Conservation (phyloP, 2,888 invertebrate genomes). For the Chrysodeixis includens region DNA sequence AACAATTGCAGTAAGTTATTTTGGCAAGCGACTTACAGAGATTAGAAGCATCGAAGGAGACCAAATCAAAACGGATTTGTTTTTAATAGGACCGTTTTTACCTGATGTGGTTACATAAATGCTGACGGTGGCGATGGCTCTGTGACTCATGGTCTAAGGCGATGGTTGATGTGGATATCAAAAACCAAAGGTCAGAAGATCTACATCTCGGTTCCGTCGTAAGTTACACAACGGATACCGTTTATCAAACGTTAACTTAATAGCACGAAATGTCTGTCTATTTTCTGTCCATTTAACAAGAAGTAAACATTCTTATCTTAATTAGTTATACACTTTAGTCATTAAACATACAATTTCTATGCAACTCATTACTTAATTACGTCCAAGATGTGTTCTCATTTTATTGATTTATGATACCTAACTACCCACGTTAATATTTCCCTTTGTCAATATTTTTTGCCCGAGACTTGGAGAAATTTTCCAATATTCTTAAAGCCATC, state of each 20-base stretch:
- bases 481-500: neutral
- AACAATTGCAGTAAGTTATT: too few species aligned
- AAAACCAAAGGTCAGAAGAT: neutral
- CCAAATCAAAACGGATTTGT: too few species aligned
- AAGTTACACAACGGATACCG: constrained; percentile 34
- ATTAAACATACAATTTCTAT: constrained; percentile 14
- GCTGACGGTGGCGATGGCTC: neutral
- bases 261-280: constrained; percentile 9
- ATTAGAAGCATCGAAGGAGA: neutral
- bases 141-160: neutral
- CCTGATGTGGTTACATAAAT: neutral
- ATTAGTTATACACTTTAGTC: constrained; percentile 1
- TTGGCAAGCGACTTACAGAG: too few species aligned
- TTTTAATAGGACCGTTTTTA: neutral
- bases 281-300: neutral
- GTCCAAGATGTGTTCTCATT: neutral
- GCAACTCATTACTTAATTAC: constrained; percentile 24
- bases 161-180: neutral
- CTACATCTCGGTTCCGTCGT: constrained; percentile 8
- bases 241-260: constrained; percentile 32
- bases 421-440: neutral
- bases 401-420: constrained; percentile 5
- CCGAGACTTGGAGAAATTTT: neutral
- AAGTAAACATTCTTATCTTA: constrained; percentile 8
- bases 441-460: neutral